Conservation (phyloP, 2,797 vertebrate genomes). For the Pangasius larnaudii region DNA sequence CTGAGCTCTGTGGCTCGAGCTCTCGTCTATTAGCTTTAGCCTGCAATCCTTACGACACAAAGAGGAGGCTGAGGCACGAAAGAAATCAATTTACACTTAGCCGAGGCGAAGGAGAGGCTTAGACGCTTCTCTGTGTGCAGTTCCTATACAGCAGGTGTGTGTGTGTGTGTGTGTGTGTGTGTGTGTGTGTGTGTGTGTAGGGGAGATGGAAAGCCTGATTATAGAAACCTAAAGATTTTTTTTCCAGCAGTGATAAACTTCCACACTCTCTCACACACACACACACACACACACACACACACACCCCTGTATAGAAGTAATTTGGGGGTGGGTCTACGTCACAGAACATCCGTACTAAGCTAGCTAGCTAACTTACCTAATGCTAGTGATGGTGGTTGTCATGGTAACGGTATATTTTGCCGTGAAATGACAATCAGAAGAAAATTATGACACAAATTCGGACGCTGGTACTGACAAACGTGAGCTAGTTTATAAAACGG, state of each 20-base stretch:
- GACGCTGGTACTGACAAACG: background rate
- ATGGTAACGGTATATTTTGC: background rate
- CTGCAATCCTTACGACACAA: constrained; percentile 60
- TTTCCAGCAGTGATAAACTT: background rate
- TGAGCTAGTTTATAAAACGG: background rate
- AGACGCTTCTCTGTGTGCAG: constrained; percentile 50
- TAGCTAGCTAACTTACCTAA: background rate
- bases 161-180: constrained; percentile 8
- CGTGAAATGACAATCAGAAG: background rate
- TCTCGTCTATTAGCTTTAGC: constrained; percentile 66
- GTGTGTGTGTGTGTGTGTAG: background rate
- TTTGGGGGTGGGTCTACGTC: background rate
- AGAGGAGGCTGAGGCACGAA: constrained; percentile 34
- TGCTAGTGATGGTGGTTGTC: background rate
- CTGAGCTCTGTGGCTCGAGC: constrained; percentile 53
- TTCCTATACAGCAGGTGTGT: background rate
- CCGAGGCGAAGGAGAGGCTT: constrained; percentile 56
- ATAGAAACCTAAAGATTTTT: background rate
- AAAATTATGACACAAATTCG: background rate
- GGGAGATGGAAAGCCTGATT: background rate
- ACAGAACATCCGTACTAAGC: background rate
- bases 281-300: background rate
- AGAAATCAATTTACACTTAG: constrained; percentile 72
- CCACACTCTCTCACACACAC: background rate
- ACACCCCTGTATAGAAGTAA: background rate